Evolutionary conservation across 2,113 vertebrate species (phyloP).

Genomic region (Oncorhynchus nerka): DNA sequence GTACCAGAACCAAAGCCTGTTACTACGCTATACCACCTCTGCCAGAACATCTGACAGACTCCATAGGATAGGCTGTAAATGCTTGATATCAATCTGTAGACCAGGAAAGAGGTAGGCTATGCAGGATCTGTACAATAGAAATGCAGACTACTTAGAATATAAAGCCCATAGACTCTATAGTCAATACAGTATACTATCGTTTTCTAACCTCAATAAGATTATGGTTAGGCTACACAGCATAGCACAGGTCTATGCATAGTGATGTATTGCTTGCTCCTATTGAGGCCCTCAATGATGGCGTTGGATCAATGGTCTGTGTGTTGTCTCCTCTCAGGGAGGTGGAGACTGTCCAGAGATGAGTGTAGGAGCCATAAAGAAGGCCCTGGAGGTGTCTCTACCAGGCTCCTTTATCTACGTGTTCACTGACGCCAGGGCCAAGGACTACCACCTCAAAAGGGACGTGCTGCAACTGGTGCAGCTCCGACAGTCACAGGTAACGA

Average conservation of each 20-base stretch:
- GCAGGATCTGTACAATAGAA: neutral
- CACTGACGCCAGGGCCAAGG: constrained; percentile 91
- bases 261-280: neutral
- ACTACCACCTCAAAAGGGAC: constrained; percentile 82
- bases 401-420: constrained; percentile 92
- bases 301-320: constrained; percentile 11
- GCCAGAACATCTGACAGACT: neutral
- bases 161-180: neutral
- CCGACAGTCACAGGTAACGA: constrained; percentile 86
- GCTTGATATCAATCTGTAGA: neutral
- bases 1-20: constrained; percentile 19
- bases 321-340: constrained; percentile 77
- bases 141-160: neutral
- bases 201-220: too few relatives aligned
- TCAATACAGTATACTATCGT: too few relatives aligned
- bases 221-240: too few relatives aligned
- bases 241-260: neutral
- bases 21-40: too few relatives aligned
- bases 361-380: constrained; percentile 85
- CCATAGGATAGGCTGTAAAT: neutral
- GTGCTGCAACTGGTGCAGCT: constrained; percentile 85
- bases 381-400: constrained; percentile 83
- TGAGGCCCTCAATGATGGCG: neutral
- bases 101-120: neutral
- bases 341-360: constrained; percentile 97